phyloP scores from a whole-genome alignment of 1,140 invertebrate species.

The Drosophila asahinai region DNA sequence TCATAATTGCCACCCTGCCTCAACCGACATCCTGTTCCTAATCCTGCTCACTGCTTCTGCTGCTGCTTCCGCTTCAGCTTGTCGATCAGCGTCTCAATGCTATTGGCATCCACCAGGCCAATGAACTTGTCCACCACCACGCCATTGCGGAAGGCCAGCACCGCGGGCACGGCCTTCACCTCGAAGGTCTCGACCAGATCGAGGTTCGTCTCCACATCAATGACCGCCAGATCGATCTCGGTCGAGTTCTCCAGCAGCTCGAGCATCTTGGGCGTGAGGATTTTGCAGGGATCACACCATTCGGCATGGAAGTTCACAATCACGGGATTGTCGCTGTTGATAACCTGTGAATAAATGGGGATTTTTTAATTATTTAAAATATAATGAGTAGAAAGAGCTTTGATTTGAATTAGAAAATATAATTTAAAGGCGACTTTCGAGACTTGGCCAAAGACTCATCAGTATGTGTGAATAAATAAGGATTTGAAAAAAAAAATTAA shows the following conservation, averaged over 20 bases:
- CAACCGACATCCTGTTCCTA: not conserved
- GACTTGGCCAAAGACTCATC: too few relatives aligned
- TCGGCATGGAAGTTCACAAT: slow-evolving; percentile 95
- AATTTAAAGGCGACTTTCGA: too few relatives aligned
- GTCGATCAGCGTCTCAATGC: slow-evolving; percentile 93
- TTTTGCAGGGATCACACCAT: slow-evolving; percentile 98
- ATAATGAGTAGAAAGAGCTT: too few relatives aligned
- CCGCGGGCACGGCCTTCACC: slow-evolving; percentile 96
- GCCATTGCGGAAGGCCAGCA: slow-evolving; percentile 95
- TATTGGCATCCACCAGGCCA: slow-evolving; percentile 93
- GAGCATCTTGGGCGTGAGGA: slow-evolving; percentile 95
- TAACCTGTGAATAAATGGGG: slow-evolving; percentile 86
- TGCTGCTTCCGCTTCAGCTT: slow-evolving; percentile 87
- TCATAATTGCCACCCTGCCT: slow-evolving; percentile 1
- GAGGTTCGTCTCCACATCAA: slow-evolving; percentile 96
- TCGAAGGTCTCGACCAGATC: slow-evolving; percentile 92
- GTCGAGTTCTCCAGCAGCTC: slow-evolving; percentile 91
- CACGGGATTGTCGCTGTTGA: slow-evolving; percentile 92
- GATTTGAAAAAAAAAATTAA: too few relatives aligned
- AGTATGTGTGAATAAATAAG: too few relatives aligned
- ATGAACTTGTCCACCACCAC: slow-evolving; percentile 96
- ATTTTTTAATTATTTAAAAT: not conserved
- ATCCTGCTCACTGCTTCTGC: slow-evolving; percentile 57
- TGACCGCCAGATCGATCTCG: slow-evolving; percentile 94
- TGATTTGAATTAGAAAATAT: too few relatives aligned